Conservation (phyloP, 2,113 vertebrate genomes). For the Tupaia chinensis region DNA sequence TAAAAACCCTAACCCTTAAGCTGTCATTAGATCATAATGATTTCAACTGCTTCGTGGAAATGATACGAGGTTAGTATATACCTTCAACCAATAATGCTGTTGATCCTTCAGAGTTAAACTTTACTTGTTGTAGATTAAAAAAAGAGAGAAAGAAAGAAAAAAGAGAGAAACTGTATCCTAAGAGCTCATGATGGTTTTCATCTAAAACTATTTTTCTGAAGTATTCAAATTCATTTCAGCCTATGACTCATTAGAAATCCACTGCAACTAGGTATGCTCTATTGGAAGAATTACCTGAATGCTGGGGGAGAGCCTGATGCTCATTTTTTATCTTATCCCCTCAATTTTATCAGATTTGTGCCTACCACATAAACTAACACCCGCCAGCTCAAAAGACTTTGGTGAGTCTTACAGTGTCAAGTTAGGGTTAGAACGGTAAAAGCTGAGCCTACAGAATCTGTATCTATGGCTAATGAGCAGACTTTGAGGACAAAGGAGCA, state of each 20-base stretch:
- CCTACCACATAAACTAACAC: conserved; percentile 20
- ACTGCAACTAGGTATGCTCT: background rate
- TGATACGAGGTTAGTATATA: background rate
- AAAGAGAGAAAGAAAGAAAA: background rate
- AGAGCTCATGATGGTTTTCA: background rate
- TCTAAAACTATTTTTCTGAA: conserved; percentile 51
- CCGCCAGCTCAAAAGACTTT: conserved; percentile 13
- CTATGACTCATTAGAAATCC: background rate
- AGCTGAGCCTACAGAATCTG: background rate
- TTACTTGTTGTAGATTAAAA: background rate
- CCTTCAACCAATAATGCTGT: background rate
- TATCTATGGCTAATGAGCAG: background rate
- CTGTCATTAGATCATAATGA: conserved; percentile 19
- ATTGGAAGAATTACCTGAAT: background rate
- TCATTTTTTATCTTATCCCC: background rate
- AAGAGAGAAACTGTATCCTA: background rate
- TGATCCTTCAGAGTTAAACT: background rate
- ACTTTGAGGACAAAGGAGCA: conserved; percentile 38
- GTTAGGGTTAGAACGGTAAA: conserved; percentile 36
- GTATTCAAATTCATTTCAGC: conserved; percentile 36
- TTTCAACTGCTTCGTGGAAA: conserved; percentile 13
- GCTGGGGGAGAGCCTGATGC: background rate
- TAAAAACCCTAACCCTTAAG: conserved; percentile 52
- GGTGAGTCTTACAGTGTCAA: background rate
- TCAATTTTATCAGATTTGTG: conserved; percentile 49